Evolutionary conservation across 92 coral and sea anemone species (phyloP), one percentile per base, ranked within the genome.

Genomic region (Umimayanthus kanabou): DNA sequence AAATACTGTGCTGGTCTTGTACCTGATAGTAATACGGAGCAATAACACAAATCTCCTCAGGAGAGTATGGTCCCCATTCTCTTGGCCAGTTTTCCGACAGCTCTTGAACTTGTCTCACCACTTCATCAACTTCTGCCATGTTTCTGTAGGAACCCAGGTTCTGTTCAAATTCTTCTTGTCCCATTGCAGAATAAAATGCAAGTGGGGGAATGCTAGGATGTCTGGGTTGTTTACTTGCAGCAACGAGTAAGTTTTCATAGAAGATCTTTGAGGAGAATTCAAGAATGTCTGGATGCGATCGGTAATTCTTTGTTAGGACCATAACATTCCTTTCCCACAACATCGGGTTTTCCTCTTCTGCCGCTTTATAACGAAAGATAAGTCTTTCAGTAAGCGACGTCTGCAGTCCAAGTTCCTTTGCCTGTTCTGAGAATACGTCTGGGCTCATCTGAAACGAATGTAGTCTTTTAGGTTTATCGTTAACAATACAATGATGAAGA

Each of bases 221-320:
- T 50, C 88, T 79, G 15, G 90, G 92, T 57, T 91, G 94, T 23
- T 76, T 79, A 0, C 94, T 95, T 14, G 92, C 77, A 9, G 95
- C 94, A 5, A 91, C 84, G 20, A 94, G 88, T 39, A 92, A 69
- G 18, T 91, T 90, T 0, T 92, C 95, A 73, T 94, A 95, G 76
- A 88, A 94, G 87, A 88, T 81, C 33, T 93, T 88, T 3, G 98
- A 96, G 14, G 98, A 92, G 77, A 96, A 96, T 30, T 92, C 47
- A 6, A 96, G 94, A 39, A 96, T 94, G 10, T 90, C 90, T 22
- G 90, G 76, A 79, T 96, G 92, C 80, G 92, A 91, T 7, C 98
- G 93, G 71, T 96, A 96, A 90, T 96, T 96, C 80, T 94, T 94
- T 1, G 90, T 91, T 73, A 96, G 94, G 85, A 93, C 85, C 80